These are phyloP conservation scores for Junonia oenone DNA, from an alignment of 2,888 invertebrate species.

Conservation along the genomic window DNA sequence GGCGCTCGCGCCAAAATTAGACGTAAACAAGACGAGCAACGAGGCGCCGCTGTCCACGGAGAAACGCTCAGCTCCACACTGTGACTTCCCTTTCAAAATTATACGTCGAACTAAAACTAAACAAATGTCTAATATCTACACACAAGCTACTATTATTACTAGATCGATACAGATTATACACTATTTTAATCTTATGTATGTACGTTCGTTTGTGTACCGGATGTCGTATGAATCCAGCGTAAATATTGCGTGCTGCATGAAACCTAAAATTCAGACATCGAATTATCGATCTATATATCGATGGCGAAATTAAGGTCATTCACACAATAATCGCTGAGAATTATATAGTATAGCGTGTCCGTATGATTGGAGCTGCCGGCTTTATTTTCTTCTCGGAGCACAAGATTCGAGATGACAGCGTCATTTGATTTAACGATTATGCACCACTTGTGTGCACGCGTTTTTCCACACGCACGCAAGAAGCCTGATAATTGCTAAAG, in stretches of 20 bases:
- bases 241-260: slow-evolving; percentile 24
- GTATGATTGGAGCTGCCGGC: slow-evolving; percentile 6
- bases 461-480: neutral
- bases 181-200: slow-evolving; percentile 1
- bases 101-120: too few relatives aligned
- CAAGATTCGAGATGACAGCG: slow-evolving; percentile 11
- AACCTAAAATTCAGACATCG: neutral
- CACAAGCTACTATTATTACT: neutral
- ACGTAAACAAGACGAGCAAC: slow-evolving; percentile 72
- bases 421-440: slow-evolving; percentile 9
- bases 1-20: slow-evolving; percentile 78
- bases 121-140: neutral
- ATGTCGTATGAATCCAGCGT: neutral
- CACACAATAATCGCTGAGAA: slow-evolving; percentile 5
- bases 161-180: neutral
- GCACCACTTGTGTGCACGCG: neutral
- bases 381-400: slow-evolving; percentile 11
- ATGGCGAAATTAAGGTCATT: slow-evolving; percentile 15
- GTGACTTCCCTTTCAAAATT: slow-evolving; percentile 10
- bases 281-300: slow-evolving; percentile 11
- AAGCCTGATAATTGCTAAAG: neutral
- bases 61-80: slow-evolving; percentile 25
- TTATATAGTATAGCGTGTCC: slow-evolving; percentile 7
- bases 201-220: neutral
- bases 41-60: slow-evolving; percentile 59